Conservation (phyloP, 2,113 vertebrate genomes). For the Grammomys dolichurus region DNA sequence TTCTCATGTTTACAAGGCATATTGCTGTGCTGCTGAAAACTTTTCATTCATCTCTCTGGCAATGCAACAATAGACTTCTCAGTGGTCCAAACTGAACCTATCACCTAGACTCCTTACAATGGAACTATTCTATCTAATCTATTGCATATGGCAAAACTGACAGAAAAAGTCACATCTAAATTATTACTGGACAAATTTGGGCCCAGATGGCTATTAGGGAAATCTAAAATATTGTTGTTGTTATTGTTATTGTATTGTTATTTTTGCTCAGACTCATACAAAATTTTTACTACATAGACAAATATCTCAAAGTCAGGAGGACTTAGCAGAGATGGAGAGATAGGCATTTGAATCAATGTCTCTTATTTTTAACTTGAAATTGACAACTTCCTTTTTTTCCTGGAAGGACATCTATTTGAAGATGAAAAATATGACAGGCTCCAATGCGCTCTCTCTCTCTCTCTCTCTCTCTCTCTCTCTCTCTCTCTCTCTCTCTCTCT, state of each 20-base stretch:
- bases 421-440: neutral
- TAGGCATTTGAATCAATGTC: neutral
- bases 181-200: neutral
- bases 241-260: neutral
- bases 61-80: neutral
- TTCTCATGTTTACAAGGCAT: neutral
- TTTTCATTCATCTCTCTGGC: neutral
- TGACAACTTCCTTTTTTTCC: neutral
- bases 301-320: neutral
- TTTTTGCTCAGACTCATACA: neutral
- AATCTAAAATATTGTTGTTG: neutral
- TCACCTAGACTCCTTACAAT: neutral
- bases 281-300: neutral
- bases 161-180: neutral
- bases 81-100: neutral
- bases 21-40: neutral
- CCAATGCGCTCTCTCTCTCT: too few relatives aligned
- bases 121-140: neutral
- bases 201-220: neutral
- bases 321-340: neutral
- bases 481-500: too few relatives aligned
- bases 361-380: neutral
- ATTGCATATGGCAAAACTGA: neutral
- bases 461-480: too few relatives aligned
- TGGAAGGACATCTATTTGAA: neutral